Evolutionary conservation across 2,888 invertebrate genomes (phyloP), one percentile per base, ranked within the genome.

Genomic region (Ommatoiulus sabulosus): DNA sequence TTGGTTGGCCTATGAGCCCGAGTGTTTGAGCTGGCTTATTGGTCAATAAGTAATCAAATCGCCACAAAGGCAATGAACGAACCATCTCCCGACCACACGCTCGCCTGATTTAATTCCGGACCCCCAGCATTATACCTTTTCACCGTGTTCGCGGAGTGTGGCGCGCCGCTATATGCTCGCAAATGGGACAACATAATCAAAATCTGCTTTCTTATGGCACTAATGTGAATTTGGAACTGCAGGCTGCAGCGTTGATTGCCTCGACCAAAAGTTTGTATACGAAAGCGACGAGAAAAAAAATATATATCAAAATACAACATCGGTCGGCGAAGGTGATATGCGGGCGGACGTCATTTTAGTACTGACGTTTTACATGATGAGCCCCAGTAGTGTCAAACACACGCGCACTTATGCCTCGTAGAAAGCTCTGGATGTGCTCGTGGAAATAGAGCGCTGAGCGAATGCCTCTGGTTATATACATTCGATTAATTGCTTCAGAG

Each of bases 11-110:
- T 12, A 80, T 80, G 80, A 35, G 80, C 12, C 80, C 35, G 80
- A 80, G 80, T 80, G 80, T 80, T 80, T 35, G 80, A 80, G 80
- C 80, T 80, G 80, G 80, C 80, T 80, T 80, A 80, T 80, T 80
- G 80, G 80, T 80, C 80, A 80, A 80, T 80, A 80, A 80, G 80
- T 80, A 80, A 80, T 80, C 80, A 80, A 80, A 80, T 80, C 80
- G 80, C 15, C 80, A 80, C 80, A 80, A 80, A 80, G 24, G 80
- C 80, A 80, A 80, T 80, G 80, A 80, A 8, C 35, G 80, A 80
- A 35, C 80, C 80, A 80, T 35, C 80, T 35, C 35, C 80, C 12
- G 35, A 35, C 80, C 12, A 80, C 80, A 35, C 35, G 12, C 12
- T 35, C 80, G 10, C 35, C 80, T 80, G 80, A 80, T 80, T 80